Evolutionary conservation across 2,888 invertebrate genomes (phyloP), one percentile per base, ranked within the genome.

Genomic region (Polymixis lichenea): DNA sequence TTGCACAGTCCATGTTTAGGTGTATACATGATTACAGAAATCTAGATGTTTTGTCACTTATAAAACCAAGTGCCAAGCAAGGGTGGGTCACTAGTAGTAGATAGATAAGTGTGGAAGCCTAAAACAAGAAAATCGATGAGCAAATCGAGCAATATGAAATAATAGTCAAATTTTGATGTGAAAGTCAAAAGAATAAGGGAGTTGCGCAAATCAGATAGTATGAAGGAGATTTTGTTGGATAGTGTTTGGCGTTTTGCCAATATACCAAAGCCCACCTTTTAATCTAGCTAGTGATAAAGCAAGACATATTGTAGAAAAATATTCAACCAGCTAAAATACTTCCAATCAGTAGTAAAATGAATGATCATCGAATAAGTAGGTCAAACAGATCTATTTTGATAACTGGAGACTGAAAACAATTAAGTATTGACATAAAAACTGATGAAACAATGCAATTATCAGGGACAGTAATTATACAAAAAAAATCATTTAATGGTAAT

Each of bases 181-280:
- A 11, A 43, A 51, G 9, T 6, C 5, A n/a, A 25, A 51, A 51
- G 60, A 60, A 13, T 15, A 38, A 58, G 5, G 25, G 6, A 13
- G 15, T n/a, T 28, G 8, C 19, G 25, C 28, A 58, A 72, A 67
- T 64, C 13, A 28, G 49, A 28, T 19, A 28, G 22, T 28, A 17
- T 28, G 32, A 67, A 32, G 28, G 15, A 64, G 51, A 61, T 77
- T 68, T 68, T 17, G 19, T 55, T 9, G 17, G n/a, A 67, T 25
- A 62, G 11, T 49, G 8, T 64, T 70, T 74, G 83, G 83, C 68
- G 0, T 4, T 0, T 49, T n/a, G 71, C 86, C 73, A 86, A 65
- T 43, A 51, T 38, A 13, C 64, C 25, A 61, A 65, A 73, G 28
- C 15, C 15, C 17, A 55, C 11, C 22, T 60, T 65, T 55, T 72